A percentile compares a stretch with the other conserved stretches of the same genome.
phyloP scores from a whole-genome alignment of 92 coral and sea anemone species.

The Galaxea fascicularis region DNA sequence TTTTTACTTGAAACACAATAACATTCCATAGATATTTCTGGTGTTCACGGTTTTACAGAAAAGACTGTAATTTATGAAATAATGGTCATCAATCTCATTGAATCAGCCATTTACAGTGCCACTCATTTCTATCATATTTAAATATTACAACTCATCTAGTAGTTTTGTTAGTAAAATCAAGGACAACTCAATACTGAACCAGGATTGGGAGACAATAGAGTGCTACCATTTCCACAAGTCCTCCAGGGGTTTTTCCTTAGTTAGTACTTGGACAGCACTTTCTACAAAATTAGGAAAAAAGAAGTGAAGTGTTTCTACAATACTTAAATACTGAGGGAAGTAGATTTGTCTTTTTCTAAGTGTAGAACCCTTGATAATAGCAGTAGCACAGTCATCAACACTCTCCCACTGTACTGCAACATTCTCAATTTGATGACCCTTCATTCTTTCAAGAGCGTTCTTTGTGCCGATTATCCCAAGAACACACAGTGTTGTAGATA shows the following conservation, averaged over 20 bases:
- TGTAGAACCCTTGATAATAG: constrained; percentile 73
- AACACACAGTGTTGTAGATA: constrained; percentile 76
- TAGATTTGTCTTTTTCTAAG: constrained; percentile 73
- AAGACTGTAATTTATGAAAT: no score
- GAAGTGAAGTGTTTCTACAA: constrained; percentile 63
- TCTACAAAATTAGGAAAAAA: constrained; percentile 82
- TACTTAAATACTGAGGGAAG: constrained; percentile 65
- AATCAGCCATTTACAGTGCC: no score
- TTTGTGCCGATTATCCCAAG: constrained; percentile 79
- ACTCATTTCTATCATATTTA: no score
- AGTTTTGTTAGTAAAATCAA: neutral
- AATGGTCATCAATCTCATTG: no score
- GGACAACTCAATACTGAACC: neutral
- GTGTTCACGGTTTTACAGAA: no score
- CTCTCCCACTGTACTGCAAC: constrained; percentile 56
- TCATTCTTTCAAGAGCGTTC: constrained; percentile 43
- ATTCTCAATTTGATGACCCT: constrained; percentile 35
- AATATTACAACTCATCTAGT: no score
- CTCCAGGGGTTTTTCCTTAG: constrained; percentile 35
- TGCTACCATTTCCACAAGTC: constrained; percentile 38
- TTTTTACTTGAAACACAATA: no score
- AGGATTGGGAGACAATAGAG: neutral
- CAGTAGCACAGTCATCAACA: constrained; percentile 74
- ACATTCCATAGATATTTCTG: no score
- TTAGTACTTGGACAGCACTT: constrained; percentile 56